phyloP scores from a whole-genome alignment of 2,888 invertebrate species.

The Mamestra brassicae region DNA sequence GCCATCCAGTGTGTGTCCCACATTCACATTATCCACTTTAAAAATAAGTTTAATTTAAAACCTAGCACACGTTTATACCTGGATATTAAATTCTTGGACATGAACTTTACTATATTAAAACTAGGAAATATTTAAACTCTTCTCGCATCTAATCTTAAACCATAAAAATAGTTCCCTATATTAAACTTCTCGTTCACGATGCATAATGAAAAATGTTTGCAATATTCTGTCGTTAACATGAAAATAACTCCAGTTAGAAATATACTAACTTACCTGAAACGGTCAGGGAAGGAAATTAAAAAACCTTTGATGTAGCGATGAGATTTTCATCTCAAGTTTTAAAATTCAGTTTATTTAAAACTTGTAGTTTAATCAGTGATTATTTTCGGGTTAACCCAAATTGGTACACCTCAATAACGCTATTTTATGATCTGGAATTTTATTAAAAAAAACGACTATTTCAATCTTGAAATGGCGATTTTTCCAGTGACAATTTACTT shows the following conservation, averaged over 20 bases:
- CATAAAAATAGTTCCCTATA: constrained; percentile 35
- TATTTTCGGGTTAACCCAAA: background rate
- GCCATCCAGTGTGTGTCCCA: no score
- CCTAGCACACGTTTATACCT: constrained; percentile 5
- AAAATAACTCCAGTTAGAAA: constrained; percentile 35
- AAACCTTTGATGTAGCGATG: constrained; percentile 25
- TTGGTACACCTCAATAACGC: background rate
- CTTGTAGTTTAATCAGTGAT: background rate
- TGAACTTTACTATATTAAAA: constrained; percentile 7
- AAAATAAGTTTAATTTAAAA: background rate
- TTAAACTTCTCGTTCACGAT: constrained; percentile 31
- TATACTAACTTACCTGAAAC: constrained; percentile 41
- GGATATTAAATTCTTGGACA: constrained; percentile 19
- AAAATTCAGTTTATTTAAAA: background rate
- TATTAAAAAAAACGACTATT: no score
- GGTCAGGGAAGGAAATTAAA: constrained; percentile 33
- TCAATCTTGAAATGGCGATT: no score
- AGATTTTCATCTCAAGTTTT: constrained; percentile 20
- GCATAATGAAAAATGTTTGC: constrained; percentile 37
- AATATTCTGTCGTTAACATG: constrained; percentile 36
- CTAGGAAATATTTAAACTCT: constrained; percentile 7
- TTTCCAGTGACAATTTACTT: no score
- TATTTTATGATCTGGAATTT: no score
- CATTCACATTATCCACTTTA: background rate
- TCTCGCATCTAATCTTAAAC: constrained; percentile 1